phyloP scores from a whole-genome alignment of 1,140 invertebrate species.

The Scylla paramamosain region DNA sequence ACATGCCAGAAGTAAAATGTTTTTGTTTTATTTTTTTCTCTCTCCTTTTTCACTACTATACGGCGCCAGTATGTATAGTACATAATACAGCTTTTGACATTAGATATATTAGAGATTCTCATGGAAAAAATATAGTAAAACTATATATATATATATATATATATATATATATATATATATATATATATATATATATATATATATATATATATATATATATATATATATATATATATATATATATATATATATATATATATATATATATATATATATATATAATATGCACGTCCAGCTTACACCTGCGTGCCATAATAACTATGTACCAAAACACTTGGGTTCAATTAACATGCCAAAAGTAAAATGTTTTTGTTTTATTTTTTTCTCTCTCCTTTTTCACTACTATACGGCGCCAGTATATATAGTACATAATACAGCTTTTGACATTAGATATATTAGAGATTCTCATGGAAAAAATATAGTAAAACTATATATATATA shows the following conservation, averaged over 20 bases:
- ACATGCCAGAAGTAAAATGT: slow-evolving; percentile 31
- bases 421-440: too few relatives aligned
- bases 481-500: background rate
- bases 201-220: slow-evolving; percentile 36
- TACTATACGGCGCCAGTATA: too few relatives aligned
- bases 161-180: slow-evolving; percentile 15
- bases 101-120: too few relatives aligned
- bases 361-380: slow-evolving; percentile 17
- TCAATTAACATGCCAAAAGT: slow-evolving; percentile 14
- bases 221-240: slow-evolving; percentile 31
- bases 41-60: too few relatives aligned
- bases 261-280: slow-evolving; percentile 37
- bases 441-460: too few relatives aligned
- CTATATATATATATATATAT: slow-evolving; percentile 41
- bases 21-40: background rate
- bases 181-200: slow-evolving; percentile 28
- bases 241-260: background rate
- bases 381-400: background rate
- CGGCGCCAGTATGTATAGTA: too few relatives aligned
- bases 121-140: too few relatives aligned
- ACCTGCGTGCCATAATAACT: background rate
- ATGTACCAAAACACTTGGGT: background rate
- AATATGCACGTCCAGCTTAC: too few relatives aligned
- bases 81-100: too few relatives aligned
- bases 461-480: too few relatives aligned